A percentile compares a stretch with the other conserved stretches of the same genome.
These are phyloP conservation scores for Drosophila repletoides DNA, from an alignment of 1,140 invertebrate species.

Conservation along the genomic window DNA sequence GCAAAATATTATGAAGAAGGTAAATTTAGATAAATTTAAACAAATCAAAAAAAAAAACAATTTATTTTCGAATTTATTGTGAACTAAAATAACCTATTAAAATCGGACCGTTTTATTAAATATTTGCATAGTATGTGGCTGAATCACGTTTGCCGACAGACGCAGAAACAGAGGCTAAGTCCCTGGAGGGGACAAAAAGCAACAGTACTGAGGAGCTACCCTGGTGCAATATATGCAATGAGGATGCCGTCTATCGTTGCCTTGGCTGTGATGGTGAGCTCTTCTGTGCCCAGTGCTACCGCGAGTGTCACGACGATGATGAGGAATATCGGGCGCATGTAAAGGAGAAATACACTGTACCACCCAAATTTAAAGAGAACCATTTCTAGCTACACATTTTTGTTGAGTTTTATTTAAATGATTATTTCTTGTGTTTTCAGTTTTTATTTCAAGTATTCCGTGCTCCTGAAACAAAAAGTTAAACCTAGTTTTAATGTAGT, in stretches of 20 bases:
- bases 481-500: not conserved
- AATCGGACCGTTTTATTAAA: too few species aligned
- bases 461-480: not conserved
- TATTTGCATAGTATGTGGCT: constrained; percentile 74
- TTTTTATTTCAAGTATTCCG: not conserved
- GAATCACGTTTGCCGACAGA: constrained; percentile 59
- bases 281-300: constrained; percentile 88
- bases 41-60: too few species aligned
- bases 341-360: constrained; percentile 59
- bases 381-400: constrained; percentile 50
- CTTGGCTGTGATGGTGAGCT: constrained; percentile 88
- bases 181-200: constrained; percentile 41
- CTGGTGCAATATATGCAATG: constrained; percentile 90
- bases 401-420: constrained; percentile 17
- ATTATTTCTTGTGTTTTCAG: not conserved
- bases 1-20: constrained; percentile 79
- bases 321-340: constrained; percentile 73
- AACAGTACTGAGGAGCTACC: constrained; percentile 85
- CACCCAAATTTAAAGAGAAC: constrained; percentile 75
- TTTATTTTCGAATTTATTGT: too few species aligned
- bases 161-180: constrained; percentile 47
- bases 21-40: not conserved
- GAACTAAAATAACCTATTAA: too few species aligned
- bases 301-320: constrained; percentile 83
- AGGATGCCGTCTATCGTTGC: constrained; percentile 88